Conservation (phyloP, 1,140 invertebrate genomes). For the Caenorhabditis tropicalis region DNA sequence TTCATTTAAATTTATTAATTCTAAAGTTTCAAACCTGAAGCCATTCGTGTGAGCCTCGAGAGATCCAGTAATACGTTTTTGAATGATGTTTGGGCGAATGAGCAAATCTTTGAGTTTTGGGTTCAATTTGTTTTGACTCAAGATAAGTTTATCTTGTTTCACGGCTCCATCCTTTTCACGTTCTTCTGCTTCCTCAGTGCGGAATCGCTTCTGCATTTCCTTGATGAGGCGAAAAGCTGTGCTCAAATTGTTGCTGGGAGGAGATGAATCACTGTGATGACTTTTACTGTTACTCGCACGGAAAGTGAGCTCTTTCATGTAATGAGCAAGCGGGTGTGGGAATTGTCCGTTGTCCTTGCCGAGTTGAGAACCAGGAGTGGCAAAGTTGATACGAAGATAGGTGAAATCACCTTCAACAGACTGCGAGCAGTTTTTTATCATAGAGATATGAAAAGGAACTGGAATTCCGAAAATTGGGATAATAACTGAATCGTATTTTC, state of each 20-base stretch:
- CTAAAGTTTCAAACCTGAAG: slow-evolving; percentile 58
- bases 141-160: slow-evolving; percentile 95
- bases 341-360: slow-evolving; percentile 89
- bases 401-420: slow-evolving; percentile 96
- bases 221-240: slow-evolving; percentile 96
- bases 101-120: slow-evolving; percentile 98
- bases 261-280: slow-evolving; percentile 76
- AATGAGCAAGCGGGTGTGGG: slow-evolving; percentile 91
- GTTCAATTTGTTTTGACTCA: slow-evolving; percentile 91
- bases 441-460: slow-evolving; percentile 97
- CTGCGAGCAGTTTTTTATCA: slow-evolving; percentile 79
- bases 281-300: slow-evolving; percentile 89
- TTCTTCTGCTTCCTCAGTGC: slow-evolving; percentile 96
- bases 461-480: slow-evolving; percentile 92
- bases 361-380: slow-evolving; percentile 87
- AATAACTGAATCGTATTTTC: slow-evolving; percentile 78
- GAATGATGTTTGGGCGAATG: slow-evolving; percentile 96
- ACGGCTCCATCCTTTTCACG: slow-evolving; percentile 94
- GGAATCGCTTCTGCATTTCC: slow-evolving; percentile 98
- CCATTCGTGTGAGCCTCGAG: slow-evolving; percentile 96
- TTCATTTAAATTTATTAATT: not conserved
- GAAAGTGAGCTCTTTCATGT: slow-evolving; percentile 89
- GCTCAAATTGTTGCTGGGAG: slow-evolving; percentile 92
- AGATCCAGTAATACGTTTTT: slow-evolving; percentile 89
- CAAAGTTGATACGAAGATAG: slow-evolving; percentile 97